Base-by-base conservation (phyloP, 2,797 vertebrate genomes). In the Mastacembelus armatus region DNA sequence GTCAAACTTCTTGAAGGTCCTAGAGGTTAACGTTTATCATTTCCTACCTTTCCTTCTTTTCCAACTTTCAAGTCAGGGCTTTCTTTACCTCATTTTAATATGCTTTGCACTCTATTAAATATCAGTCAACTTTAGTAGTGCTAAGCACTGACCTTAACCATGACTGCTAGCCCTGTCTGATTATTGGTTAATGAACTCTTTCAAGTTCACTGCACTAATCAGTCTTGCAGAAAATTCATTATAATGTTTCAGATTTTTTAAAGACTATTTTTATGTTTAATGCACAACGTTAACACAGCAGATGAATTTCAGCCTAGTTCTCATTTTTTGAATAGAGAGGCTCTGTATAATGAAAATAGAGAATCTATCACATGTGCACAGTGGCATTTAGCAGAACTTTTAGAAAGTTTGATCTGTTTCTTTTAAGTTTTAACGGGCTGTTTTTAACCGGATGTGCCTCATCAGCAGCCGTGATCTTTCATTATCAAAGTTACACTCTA, bases 111-210 rank as follows among this genome's bases (percentile, higher is more conserved):
- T 89, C 87, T 83, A 74, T 83, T 91, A 89, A 90, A 89, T 88
- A 88, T 88, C 83, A 91, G 85, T 91, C 90, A 87, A 57, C 57
- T 74, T 78, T 87, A 86, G 89, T 80, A 85, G 78, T 61, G 57
- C 78, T 62, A 84, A 76, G 78, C 86, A 77, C 45, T 91, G 90
- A 92, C 90, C 88, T 89, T 86, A 89, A 81, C 74, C 67, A 39
- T 40, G 58, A 72, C 82, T 80, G 51, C 77, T 72, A 54, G 80
- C 87, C 83, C 66, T 49, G 78, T 80, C 76, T 86, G 87, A 88
- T 91, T 88, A 91, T 84, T 50, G 68, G 71, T 85, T 92, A 91
- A 94, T 92, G 76, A 92, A 91, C 83, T 91, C 75, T 89, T 90
- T 90, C 85, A 87, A 86, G 73, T 86, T 89, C 85, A 90, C 61